Evolutionary conservation across 1,140 invertebrate genomes (phyloP).

Genomic region (Diachasma alloeum): DNA sequence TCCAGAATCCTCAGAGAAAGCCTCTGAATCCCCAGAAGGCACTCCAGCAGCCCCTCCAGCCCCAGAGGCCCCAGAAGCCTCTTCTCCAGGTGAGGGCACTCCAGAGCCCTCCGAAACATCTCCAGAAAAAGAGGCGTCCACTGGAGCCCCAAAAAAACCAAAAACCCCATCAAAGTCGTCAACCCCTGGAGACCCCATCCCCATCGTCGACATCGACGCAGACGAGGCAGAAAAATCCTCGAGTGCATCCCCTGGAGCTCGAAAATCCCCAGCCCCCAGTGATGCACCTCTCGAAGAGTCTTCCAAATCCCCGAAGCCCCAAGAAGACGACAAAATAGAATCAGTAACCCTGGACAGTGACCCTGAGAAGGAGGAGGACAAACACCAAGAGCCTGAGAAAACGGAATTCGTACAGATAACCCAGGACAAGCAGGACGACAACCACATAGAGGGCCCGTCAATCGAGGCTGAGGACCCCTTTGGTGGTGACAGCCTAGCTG

Average conservation of each 20-base stretch:
- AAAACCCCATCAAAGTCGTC: too few relatives aligned
- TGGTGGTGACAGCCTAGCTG: conserved; percentile 50
- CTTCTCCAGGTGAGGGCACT: background rate
- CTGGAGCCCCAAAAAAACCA: too few relatives aligned
- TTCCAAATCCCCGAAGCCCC: conserved; percentile 10
- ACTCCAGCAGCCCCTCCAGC: background rate
- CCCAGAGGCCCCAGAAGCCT: background rate
- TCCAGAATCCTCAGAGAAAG: background rate
- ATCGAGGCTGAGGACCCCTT: conserved; percentile 63
- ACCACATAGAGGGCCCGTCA: conserved; percentile 52
- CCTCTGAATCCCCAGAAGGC: background rate
- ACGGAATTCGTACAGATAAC: conserved; percentile 61
- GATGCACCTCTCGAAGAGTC: background rate
- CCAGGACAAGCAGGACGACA: conserved; percentile 60
- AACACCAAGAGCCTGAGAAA: conserved; percentile 44
- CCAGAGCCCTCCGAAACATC: background rate
- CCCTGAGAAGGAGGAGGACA: conserved; percentile 28
- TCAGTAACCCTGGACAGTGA: conserved; percentile 19
- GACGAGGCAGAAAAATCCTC: background rate
- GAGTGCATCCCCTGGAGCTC: background rate
- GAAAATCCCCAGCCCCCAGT: too few relatives aligned
- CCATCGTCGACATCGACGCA: background rate
- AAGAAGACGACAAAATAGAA: conserved; percentile 33
- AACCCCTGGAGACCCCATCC: background rate
- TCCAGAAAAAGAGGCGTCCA: too few relatives aligned